These are phyloP conservation scores for Struthidea cinerea DNA, from an alignment of 2,113 vertebrate genomes.

Conservation along the genomic window DNA sequence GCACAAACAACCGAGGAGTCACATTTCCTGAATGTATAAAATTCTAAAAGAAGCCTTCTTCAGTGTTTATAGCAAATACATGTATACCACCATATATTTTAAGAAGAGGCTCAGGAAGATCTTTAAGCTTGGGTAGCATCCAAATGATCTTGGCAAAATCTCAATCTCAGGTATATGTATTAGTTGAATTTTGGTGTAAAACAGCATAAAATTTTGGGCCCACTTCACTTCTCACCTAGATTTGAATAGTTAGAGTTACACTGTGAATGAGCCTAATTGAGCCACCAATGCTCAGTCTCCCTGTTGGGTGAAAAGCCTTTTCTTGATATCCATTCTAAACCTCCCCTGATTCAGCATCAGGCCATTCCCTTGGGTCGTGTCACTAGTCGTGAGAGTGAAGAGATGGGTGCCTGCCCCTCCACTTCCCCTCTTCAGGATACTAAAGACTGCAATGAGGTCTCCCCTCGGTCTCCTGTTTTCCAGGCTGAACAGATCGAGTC, in stretches of 20 bases:
- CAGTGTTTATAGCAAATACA: neutral
- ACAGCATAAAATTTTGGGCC: neutral
- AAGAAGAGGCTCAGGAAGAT: neutral
- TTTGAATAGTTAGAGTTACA: neutral
- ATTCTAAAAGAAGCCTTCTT: neutral
- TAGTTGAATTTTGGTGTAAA: neutral
- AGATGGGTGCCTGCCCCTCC: neutral
- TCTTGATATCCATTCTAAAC: neutral
- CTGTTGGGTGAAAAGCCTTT: neutral
- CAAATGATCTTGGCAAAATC: neutral
- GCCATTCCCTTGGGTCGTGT: neutral
- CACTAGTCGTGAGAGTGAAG: no score
- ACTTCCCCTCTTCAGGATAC: neutral
- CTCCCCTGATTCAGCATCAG: neutral
- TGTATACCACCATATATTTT: neutral
- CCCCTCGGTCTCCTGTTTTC: neutral
- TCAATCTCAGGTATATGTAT: neutral
- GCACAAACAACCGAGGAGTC: neutral
- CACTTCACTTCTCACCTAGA: neutral
- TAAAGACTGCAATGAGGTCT: no score
- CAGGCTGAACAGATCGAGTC: fast-evolving
- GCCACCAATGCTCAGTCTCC: no score
- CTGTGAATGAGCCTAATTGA: neutral
- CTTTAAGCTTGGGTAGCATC: neutral
- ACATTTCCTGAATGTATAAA: neutral